Evolutionary conservation across 2,888 invertebrate genomes (phyloP).

Genomic region (Apodemia zela): DNA sequence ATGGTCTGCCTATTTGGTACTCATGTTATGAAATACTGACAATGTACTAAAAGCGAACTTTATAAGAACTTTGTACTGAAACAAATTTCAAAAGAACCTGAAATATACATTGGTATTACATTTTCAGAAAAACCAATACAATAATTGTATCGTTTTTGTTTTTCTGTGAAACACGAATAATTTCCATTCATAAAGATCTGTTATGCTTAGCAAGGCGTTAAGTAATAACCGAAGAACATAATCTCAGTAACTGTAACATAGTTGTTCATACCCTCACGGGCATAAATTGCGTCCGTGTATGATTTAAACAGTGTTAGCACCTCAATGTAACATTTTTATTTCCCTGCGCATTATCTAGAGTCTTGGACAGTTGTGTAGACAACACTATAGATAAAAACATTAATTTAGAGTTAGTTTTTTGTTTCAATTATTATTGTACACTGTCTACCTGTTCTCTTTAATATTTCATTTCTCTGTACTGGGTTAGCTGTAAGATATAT

Average conservation of each 20-base stretch:
- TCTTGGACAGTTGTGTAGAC: constrained; percentile 41
- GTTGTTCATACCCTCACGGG: constrained; percentile 1
- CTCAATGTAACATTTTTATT: constrained; percentile 52
- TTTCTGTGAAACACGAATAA: neutral
- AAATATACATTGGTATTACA: no score
- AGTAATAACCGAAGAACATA: constrained; percentile 12
- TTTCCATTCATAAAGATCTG: neutral
- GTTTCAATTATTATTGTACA: no score
- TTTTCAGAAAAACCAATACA: neutral
- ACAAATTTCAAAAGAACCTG: no score
- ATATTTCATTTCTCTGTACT: no score
- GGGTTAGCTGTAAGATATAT: no score
- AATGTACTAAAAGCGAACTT: no score
- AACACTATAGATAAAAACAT: constrained; percentile 26
- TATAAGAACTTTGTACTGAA: no score
- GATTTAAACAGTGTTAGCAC: constrained; percentile 55
- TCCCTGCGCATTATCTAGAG: constrained; percentile 47
- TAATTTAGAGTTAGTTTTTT: no score
- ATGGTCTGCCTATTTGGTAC: no score
- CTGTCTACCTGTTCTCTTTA: no score
- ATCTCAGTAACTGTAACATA: constrained; percentile 6
- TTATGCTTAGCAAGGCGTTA: neutral
- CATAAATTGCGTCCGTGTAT: constrained; percentile 43
- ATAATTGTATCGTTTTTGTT: neutral
- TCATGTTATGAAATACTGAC: no score